Evolutionary conservation across 37 sponge, comb jelly and placozoan species (phyloP), one percentile per base, ranked within the genome.

Genomic region (Lycopodina hypogea): DNA sequence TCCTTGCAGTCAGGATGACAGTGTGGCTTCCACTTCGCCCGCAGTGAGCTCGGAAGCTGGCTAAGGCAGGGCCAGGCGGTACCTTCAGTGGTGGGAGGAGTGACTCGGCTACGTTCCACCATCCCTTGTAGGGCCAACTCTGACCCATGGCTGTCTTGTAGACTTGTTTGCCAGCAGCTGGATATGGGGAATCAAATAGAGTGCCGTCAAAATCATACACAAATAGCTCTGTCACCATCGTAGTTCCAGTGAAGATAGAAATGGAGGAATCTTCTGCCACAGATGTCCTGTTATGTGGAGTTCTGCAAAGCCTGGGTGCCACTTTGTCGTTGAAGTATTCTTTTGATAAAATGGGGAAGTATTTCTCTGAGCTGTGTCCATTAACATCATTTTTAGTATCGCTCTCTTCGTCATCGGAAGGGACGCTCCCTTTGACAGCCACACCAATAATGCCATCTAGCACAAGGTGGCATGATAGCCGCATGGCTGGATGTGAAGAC

Each of bases 161-260:
- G 35, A 69, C 42, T 48, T 59, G 70, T 36, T 76, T 74, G 1
- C 95, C 95, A 29, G 86, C 89, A 24, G 23, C 36, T 0, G 87
- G 84, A 48, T 83, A 76, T 3, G 90, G 90, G 1, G 90, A 72
- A 61, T 89, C 28, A 23, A 95, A 82, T 29, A 95, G 81, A 24
- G 96, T 95, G 28, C 84, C 87, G 78, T 95, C 96, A 75, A 95
- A 90, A 69, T 95, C 96, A 77, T 88, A 95, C 9, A 91, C n/a
- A 52, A 81, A 90, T 21, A 94, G 81, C 60, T 88, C 39, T 7
- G 88, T 88, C 33, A 86, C 77, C 45, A 80, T 68, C 61, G 69
- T 75, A 11, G 23, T 57, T 6, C 90, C 94, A 17, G 82, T 81
- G 69, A 77, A 75, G 8, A 89, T 89, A 35, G 45, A 65, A 0